A percentile compares a stretch with the other conserved stretches of the same genome.
These are phyloP conservation scores for Periphyllus acericola DNA, from an alignment of 2,888 invertebrate species.

Conservation along the genomic window DNA sequence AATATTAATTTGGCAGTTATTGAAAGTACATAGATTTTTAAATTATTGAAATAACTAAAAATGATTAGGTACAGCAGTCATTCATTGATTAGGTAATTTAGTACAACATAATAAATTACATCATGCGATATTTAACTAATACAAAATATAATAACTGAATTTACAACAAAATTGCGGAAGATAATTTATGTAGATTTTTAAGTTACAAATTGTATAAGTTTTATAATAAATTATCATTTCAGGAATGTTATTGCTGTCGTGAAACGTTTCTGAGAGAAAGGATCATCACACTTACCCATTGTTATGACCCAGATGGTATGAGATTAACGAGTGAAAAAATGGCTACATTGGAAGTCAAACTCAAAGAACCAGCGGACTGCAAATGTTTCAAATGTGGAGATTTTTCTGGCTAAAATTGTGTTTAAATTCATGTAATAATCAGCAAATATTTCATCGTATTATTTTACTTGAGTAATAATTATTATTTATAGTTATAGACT, in stretches of 20 bases:
- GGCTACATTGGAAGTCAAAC: conserved; percentile 82
- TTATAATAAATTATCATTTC: conserved; percentile 65
- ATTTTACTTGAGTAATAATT: background rate
- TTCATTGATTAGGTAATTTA: too few relatives aligned
- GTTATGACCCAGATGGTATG: conserved; percentile 88
- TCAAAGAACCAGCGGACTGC: conserved; percentile 89
- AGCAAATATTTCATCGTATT: conserved; percentile 13
- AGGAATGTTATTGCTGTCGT: conserved; percentile 93
- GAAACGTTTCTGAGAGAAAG: conserved; percentile 87
- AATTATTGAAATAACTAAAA: too few relatives aligned
- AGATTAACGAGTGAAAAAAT: conserved; percentile 77
- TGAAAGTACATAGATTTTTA: too few relatives aligned
- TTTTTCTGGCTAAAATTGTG: conserved; percentile 74
- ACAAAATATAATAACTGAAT: background rate
- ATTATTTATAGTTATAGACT: conserved; percentile 16
- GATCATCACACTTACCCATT: conserved; percentile 81
- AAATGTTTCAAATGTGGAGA: conserved; percentile 91
- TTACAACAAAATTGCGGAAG: too few relatives aligned
- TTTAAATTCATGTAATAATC: conserved; percentile 21
- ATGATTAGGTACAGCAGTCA: too few relatives aligned
- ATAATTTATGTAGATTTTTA: background rate
- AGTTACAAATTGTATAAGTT: background rate
- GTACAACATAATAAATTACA: background rate
- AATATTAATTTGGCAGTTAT: too few relatives aligned
- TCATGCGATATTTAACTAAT: background rate